Conservation (phyloP, 2,888 invertebrate genomes). For the Stenoptilia bipunctidactyla region DNA sequence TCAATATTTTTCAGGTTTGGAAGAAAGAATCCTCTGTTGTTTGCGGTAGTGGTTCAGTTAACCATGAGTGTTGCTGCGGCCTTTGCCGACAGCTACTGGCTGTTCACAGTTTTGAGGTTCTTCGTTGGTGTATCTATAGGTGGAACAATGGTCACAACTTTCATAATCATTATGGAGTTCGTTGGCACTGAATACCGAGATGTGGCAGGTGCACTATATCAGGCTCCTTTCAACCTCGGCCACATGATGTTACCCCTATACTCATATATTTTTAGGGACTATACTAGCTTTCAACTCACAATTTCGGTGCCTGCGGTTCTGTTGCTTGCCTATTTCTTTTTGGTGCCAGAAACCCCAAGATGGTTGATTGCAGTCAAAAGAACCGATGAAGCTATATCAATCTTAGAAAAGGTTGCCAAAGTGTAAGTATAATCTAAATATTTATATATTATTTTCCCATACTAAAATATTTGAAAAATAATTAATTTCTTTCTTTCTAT, state of each 20-base stretch:
- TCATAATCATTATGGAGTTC: constrained; percentile 76
- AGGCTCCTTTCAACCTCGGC: constrained; percentile 77
- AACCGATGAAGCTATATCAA: constrained; percentile 73
- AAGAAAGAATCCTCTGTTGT: constrained; percentile 77
- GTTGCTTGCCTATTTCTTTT: constrained; percentile 74
- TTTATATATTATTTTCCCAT: too few relatives aligned
- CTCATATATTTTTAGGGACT: constrained; percentile 75
- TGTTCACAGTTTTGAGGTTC: constrained; percentile 77
- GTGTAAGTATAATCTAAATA: constrained; percentile 29
- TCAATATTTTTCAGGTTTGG: constrained; percentile 79
- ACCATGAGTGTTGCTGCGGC: constrained; percentile 77
- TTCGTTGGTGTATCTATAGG: constrained; percentile 81
- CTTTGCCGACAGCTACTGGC: constrained; percentile 71
- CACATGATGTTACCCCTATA: constrained; percentile 74
- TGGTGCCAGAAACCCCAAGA: constrained; percentile 84
- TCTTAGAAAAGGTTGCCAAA: constrained; percentile 77
- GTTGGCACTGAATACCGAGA: constrained; percentile 72
- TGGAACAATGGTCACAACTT: constrained; percentile 81
- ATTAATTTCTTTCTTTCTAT: background rate
- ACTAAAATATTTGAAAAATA: too few relatives aligned
- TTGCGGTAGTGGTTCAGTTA: constrained; percentile 80
- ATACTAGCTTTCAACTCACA: constrained; percentile 75
- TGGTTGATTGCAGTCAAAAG: constrained; percentile 82
- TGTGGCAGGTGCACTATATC: constrained; percentile 74
- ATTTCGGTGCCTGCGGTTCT: constrained; percentile 72